These are phyloP conservation scores for Epinephelus malabaricus DNA, from an alignment of 2,797 vertebrate genomes.

Conservation along the genomic window DNA sequence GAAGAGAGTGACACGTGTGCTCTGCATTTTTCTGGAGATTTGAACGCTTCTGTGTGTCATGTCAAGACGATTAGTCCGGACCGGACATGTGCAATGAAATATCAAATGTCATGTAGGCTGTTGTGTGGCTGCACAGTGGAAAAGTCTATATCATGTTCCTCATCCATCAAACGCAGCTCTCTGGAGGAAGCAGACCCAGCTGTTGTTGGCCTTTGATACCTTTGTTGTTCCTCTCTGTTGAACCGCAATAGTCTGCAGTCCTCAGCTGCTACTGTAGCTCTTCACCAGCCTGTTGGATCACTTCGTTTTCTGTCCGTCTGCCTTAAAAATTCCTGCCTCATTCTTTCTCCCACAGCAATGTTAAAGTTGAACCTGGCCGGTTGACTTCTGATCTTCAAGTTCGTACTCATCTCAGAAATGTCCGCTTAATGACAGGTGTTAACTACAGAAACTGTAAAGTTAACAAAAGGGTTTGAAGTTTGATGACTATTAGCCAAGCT, in stretches of 20 bases:
- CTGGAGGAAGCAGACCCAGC: slow-evolving; percentile 77
- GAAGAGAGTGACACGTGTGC: slow-evolving; percentile 48
- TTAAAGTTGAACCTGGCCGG: slow-evolving; percentile 1
- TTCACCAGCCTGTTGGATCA: slow-evolving; percentile 52
- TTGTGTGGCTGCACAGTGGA: slow-evolving; percentile 56
- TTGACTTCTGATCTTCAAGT: background rate
- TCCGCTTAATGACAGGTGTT: slow-evolving; percentile 6
- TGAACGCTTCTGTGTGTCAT: slow-evolving; percentile 59
- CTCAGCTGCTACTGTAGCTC: slow-evolving; percentile 54
- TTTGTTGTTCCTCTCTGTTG: slow-evolving; percentile 69
- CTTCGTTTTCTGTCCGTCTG: slow-evolving; percentile 41
- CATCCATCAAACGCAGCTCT: slow-evolving; percentile 64
- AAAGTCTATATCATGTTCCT: slow-evolving; percentile 64
- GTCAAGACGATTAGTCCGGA: slow-evolving; percentile 47
- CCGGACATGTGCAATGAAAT: slow-evolving; percentile 62
- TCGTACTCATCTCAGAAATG: slow-evolving; percentile 4
- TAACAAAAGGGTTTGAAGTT: background rate
- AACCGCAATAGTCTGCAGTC: slow-evolving; percentile 52
- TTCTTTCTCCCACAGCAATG: slow-evolving; percentile 27
- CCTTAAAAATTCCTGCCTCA: slow-evolving; percentile 30
- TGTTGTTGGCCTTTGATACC: slow-evolving; percentile 75
- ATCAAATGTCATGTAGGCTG: slow-evolving; percentile 73
- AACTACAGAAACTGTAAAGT: background rate
- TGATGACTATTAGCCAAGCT: background rate
- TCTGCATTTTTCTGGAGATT: slow-evolving; percentile 24